Percentiles rank a stretch among this genome's conserved stretches.
These are phyloP conservation scores for Maniola hyperantus DNA, from an alignment of 2,888 invertebrate species.

Conservation along the genomic window DNA sequence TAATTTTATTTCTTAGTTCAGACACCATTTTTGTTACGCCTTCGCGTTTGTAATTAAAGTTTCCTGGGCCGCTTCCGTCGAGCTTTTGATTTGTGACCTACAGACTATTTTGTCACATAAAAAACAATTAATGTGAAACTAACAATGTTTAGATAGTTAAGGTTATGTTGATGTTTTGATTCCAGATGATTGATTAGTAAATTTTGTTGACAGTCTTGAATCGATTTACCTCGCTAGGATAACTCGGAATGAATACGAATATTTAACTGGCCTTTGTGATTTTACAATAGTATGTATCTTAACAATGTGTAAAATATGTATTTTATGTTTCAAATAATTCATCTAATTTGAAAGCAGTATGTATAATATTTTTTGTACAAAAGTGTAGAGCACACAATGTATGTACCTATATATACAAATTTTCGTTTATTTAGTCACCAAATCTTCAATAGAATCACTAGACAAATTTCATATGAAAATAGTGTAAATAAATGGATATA, in stretches of 20 bases:
- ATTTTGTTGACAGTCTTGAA: slow-evolving; percentile 35
- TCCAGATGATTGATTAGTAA: slow-evolving; percentile 48
- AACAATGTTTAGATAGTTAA: slow-evolving; percentile 49
- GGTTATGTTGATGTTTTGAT: slow-evolving; percentile 83
- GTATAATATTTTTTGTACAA: not conserved
- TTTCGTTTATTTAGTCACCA: not conserved
- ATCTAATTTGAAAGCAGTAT: not conserved
- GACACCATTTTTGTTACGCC: slow-evolving; percentile 77
- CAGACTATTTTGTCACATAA: not conserved
- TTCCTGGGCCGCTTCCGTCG: slow-evolving; percentile 9
- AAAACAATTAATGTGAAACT: not conserved
- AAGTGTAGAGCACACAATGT: not conserved
- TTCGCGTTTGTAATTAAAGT: slow-evolving; percentile 51
- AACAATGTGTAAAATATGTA: not conserved
- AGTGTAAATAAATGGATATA: slow-evolving; percentile 37
- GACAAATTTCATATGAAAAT: not conserved
- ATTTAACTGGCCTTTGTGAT: not conserved
- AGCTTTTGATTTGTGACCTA: not conserved
- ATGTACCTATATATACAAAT: not conserved
- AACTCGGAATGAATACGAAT: not conserved
- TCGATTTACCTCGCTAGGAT: slow-evolving; percentile 11
- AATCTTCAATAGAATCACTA: not conserved
- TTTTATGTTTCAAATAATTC: not conserved
- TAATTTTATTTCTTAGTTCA: slow-evolving; percentile 48
- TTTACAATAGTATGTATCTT: not conserved